Percentiles rank a stretch among this genome's conserved stretches.
Conservation (phyloP, 2,113 vertebrate genomes). For the Gadus chalcogrammus region DNA sequence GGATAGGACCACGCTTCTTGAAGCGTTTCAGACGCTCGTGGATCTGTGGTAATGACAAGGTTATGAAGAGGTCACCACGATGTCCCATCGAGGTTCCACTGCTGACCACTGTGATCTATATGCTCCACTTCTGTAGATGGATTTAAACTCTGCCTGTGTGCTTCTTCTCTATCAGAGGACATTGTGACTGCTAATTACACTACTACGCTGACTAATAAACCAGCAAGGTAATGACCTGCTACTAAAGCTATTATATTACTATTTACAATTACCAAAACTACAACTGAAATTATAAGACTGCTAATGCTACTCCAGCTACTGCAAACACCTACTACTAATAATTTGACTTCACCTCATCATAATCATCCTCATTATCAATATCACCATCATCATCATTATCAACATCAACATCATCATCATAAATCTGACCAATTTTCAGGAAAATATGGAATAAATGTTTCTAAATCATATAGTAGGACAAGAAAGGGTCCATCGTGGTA, state of each 20-base stretch:
- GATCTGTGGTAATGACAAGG: slow-evolving; percentile 52
- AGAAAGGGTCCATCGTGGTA: background rate
- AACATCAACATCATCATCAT: background rate
- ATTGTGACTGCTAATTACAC: too few species aligned
- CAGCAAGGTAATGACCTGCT: too few species aligned
- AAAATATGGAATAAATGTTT: background rate
- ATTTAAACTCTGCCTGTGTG: background rate
- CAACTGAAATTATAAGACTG: too few species aligned
- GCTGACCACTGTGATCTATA: too few species aligned
- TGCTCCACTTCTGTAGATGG: background rate
- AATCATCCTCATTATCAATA: background rate
- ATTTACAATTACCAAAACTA: too few species aligned
- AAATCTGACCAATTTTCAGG: background rate
- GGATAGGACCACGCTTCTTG: slow-evolving; percentile 48
- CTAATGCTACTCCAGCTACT: too few species aligned
- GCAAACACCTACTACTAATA: background rate
- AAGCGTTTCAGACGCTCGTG: slow-evolving; percentile 67
- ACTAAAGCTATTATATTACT: too few species aligned
- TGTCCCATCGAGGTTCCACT: too few species aligned
- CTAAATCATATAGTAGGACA: background rate
- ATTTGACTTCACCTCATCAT: background rate
- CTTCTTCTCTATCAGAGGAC: background rate
- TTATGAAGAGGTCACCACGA: background rate
- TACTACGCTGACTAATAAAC: too few species aligned
- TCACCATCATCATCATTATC: background rate